Evolutionary conservation across 2,888 invertebrate genomes (phyloP).

Genomic region (Mimachlamys varia): DNA sequence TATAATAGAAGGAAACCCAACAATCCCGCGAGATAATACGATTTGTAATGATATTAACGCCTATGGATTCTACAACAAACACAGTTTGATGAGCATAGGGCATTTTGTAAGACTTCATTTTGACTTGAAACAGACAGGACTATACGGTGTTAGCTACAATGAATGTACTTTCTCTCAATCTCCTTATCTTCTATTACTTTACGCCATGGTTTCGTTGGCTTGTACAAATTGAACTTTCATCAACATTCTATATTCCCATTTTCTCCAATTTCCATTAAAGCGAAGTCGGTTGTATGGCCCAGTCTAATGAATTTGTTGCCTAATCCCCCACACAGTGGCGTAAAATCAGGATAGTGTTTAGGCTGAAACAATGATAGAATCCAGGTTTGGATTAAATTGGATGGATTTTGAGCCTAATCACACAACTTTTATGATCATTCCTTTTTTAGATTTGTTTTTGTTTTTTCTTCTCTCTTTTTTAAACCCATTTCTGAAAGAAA

Average conservation of each 20-base stretch:
- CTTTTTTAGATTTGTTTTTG: too few species aligned
- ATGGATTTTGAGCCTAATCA: neutral
- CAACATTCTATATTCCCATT: constrained; percentile 29
- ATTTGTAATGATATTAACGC: constrained; percentile 42
- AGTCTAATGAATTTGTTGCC: constrained; percentile 24
- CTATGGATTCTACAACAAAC: constrained; percentile 28
- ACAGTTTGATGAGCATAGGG: constrained; percentile 34
- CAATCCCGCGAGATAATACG: constrained; percentile 45
- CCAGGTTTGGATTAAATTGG: constrained; percentile 15
- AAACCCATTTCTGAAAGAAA: neutral
- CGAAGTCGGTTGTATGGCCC: constrained; percentile 22
- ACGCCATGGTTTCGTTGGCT: neutral
- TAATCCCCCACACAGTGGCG: neutral
- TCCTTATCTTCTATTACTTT: constrained; percentile 16
- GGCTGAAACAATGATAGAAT: constrained; percentile 28
- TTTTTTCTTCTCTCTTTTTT: neutral
- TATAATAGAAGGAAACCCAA: constrained; percentile 49
- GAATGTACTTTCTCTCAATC: constrained; percentile 19
- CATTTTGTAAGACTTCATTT: constrained; percentile 36
- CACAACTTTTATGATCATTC: neutral
- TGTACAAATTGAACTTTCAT: constrained; percentile 36
- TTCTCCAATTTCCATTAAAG: constrained; percentile 32
- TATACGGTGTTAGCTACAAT: neutral
- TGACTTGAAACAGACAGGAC: constrained; percentile 28
- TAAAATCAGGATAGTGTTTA: constrained; percentile 1